Evolutionary conservation across 1,140 invertebrate genomes (phyloP).

Genomic region (Bombus picipes): DNA sequence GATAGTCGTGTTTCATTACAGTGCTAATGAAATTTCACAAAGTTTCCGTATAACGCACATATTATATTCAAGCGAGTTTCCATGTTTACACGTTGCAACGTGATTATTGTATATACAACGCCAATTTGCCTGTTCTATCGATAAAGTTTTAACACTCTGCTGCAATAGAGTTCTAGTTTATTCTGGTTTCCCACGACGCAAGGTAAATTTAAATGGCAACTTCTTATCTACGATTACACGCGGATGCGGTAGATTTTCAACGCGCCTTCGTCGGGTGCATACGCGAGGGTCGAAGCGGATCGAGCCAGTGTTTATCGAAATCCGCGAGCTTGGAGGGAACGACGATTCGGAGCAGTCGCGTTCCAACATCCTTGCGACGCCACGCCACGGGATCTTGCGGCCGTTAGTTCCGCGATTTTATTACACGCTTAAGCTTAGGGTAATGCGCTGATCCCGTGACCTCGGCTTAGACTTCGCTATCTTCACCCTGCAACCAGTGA

Average conservation of each 20-base stretch:
- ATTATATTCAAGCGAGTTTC: background rate
- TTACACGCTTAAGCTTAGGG: constrained; percentile 66
- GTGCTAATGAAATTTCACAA: background rate
- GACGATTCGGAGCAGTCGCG: constrained; percentile 41
- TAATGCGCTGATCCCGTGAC: constrained; percentile 68
- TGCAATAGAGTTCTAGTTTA: constrained; percentile 19
- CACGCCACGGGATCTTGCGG: constrained; percentile 48
- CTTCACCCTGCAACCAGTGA: constrained; percentile 53
- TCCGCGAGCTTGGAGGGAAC: constrained; percentile 1
- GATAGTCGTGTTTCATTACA: background rate
- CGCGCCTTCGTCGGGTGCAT: background rate
- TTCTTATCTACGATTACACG: constrained; percentile 39
- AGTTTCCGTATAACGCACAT: background rate
- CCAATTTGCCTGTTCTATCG: background rate
- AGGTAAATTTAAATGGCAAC: constrained; percentile 14
- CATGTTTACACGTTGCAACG: background rate
- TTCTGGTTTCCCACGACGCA: constrained; percentile 31
- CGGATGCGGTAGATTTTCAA: constrained; percentile 28
- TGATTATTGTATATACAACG: background rate
- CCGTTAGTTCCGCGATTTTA: constrained; percentile 66
- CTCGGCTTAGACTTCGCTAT: constrained; percentile 66
- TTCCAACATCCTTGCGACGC: constrained; percentile 38
- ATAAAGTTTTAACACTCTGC: constrained; percentile 14
- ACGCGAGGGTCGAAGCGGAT: constrained; percentile 18
- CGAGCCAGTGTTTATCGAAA: constrained; percentile 62